Base-by-base conservation (phyloP, 2,113 vertebrate genomes). In the Gymnorhina tibicen region DNA sequence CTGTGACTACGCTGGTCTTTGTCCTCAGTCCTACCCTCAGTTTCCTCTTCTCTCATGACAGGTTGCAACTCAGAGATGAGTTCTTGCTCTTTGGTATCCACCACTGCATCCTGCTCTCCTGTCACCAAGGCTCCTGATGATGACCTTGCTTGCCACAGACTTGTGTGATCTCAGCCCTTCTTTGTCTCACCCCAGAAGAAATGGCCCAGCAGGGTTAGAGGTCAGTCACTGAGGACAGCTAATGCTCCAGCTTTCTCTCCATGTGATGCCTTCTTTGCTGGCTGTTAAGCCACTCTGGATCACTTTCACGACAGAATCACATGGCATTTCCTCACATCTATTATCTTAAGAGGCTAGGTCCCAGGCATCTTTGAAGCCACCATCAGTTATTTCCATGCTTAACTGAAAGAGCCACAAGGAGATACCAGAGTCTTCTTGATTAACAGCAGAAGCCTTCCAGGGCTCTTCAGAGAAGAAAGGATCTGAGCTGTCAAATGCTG, bases 31-130 rank as follows among this genome's bases (percentile, higher is more conserved):
- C 32, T 28, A 22, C n/a, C 9, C 15, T 66, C 1, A 0, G 32
- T 15, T 73, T 12, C 9, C 10, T 20, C 12, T 74, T 70, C 33
- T 73, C 20, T 18, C 11, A 9, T 7, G 24, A 39, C 46, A n/a
- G 6, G 8, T 10, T 70, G 24, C 16, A 63, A 22, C 33, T 58
- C 2, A 2, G 24, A 58, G n/a, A 49, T 0, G 1, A 59, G 5
- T 6, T 85, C 22, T 41, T 75, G 14, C n/a, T n/a, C 33, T 52
- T 85, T 42, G 18, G 3, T 68, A 42, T 52, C 27, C 9, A 64
- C 6, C 41, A 7, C 1, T 23, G 13, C 7, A 27, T 17, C 19
- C 35, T 44, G 13, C 60, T 64, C 8, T 66, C 12, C 33, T 23
- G 16, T 18, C 28, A 58, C 10, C 11, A 58, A 22, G 30, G 30